Percentiles rank a stretch among this genome's conserved stretches.
phyloP scores from a whole-genome alignment of 2,888 invertebrate genomes.

The Celastrina argiolus region DNA sequence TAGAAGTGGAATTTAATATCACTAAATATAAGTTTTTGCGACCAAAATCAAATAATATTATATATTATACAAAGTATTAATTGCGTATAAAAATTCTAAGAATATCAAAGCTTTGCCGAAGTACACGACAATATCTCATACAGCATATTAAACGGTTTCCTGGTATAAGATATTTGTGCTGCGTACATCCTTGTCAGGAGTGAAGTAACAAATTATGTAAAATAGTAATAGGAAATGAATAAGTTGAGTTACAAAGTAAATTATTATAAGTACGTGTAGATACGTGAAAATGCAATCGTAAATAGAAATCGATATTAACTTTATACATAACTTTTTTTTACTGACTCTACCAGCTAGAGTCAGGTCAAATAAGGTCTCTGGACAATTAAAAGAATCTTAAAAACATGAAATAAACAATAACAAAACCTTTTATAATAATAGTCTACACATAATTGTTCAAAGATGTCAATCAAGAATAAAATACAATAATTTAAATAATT shows the following conservation, averaged over 20 bases:
- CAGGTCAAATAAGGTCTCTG: too few species aligned
- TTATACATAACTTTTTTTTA: too few species aligned
- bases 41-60: not conserved
- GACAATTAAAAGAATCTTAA: not conserved
- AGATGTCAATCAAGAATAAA: not conserved
- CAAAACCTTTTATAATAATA: not conserved
- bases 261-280: constrained; percentile 42
- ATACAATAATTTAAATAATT: not conserved
- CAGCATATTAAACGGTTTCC: constrained; percentile 37
- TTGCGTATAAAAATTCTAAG: not conserved
- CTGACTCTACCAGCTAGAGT: too few species aligned
- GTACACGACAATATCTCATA: constrained; percentile 33
- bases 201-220: constrained; percentile 35
- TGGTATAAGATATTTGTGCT: constrained; percentile 25
- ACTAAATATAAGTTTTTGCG: too few species aligned
- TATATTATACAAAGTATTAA: not conserved
- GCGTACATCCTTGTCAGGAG: constrained; percentile 31
- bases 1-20: constrained; percentile 54
- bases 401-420: not conserved
- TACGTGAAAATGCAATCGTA: not conserved
- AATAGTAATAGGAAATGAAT: constrained; percentile 36
- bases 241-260: constrained; percentile 38
- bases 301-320: not conserved
- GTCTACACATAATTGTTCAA: not conserved
- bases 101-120: constrained; percentile 2